Base-by-base conservation (phyloP, 1,140 invertebrate species). In the Leptoteleia sp. region DNA sequence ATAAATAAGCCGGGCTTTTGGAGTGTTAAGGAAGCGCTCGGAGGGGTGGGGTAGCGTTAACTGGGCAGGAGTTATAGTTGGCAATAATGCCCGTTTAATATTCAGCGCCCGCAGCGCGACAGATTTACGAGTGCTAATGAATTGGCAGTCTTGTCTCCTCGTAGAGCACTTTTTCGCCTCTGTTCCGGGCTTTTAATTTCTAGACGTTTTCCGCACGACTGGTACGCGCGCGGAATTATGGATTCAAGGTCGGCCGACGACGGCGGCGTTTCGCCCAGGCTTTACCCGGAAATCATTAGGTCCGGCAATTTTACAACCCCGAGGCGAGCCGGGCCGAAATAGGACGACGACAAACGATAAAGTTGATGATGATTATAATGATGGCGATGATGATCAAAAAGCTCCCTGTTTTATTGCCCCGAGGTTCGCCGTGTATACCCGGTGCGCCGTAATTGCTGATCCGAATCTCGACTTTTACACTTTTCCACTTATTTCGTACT, bases 51-150 rank as follows among this genome's bases (percentile, higher is more conserved):
- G 48, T 59, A 29, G 71, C 72, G 86, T 84, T 89, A 89, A 89
- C 85, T 85, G 85, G 82, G 72, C 71, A 85, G 57, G 83, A 88
- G 84, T 89, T 89, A 88, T 86, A 87, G 87, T 84, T 79, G 62
- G 61, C 76, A 80, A 82, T 88, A 89, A 88, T 84, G 81, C 73
- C 79, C 82, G 83, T 77, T 89, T 88, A 89, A 88, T 89, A 89
- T 89, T 89, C 88, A 86, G 84, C 82, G 81, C 83, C 78, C 72
- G 80, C 78, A 76, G 79, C 81, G 81, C 83, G 86, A 88, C 85
- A 85, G 85, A 89, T 89, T 89, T 89, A 89, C 84, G 87, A 88
- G 85, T 85, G 82, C 84, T 89, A 89, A 89, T 89, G 88, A 89
- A 89, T 89, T 87, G 85, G 81, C 81, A 83, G 81, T 13, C 77